Conservation (phyloP, 2,113 vertebrate genomes). For the Callipepla californica region DNA sequence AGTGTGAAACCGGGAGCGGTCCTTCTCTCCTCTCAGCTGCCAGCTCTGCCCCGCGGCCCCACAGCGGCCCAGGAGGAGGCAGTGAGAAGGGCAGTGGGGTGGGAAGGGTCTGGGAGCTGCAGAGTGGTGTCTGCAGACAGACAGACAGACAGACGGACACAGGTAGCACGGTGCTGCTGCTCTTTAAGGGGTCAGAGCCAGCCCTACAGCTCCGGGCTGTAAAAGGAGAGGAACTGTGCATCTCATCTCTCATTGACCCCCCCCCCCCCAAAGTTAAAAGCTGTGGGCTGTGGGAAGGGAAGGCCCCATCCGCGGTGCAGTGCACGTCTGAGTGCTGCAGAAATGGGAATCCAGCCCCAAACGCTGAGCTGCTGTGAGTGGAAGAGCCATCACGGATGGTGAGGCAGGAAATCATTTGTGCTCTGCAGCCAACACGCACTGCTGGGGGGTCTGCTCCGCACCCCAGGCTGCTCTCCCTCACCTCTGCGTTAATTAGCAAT, state of each 20-base stretch:
- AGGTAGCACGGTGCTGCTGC: background rate
- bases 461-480: too few species aligned
- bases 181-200: fast-evolving
- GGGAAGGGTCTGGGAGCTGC: background rate
- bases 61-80: too few species aligned
- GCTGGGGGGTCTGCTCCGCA: background rate
- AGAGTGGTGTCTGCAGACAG: background rate
- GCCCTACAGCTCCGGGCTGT: background rate
- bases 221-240: too few species aligned
- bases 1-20: background rate
- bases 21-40: background rate
- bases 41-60: fast-evolving
- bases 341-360: background rate
- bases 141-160: too few species aligned
- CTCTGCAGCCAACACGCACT: background rate
- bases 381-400: background rate
- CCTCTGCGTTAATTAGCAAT: too few species aligned
- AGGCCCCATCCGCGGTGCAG: fast-evolving
- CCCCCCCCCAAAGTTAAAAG: too few species aligned
- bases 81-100: background rate
- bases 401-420: background rate
- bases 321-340: fast-evolving
- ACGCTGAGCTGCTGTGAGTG: background rate
- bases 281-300: background rate
- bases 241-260: too few species aligned